Evolutionary conservation across 2,113 vertebrate species (phyloP), one percentile per base, ranked within the genome.

Genomic region (Suricata suricatta): DNA sequence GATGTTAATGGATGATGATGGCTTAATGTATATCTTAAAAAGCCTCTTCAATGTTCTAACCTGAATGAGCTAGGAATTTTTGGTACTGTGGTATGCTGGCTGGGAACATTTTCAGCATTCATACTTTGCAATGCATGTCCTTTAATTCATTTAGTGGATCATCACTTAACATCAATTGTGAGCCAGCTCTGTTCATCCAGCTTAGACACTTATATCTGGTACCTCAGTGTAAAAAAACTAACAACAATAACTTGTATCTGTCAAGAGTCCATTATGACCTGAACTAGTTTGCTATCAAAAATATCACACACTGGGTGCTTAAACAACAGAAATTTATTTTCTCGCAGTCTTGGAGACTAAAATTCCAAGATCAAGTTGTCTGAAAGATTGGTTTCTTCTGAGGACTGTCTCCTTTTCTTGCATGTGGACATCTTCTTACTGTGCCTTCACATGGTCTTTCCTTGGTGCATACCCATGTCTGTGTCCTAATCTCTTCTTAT

Each of bases 1-100:
- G 69, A 60, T n/a, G 29, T 93, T 96, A 96, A 97, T 96, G 95
- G 69, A 95, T 38, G 68, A 90, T 90, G 97, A 98, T 96, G 57
- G 44, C 19, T 88, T 79, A 92, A 90, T 77, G 60, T 85, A 71
- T 44, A 84, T 81, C 71, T 96, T 84, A 72, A 96, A 95, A 90
- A 50, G 41, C 66, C 19, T 19, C 83, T 84, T 95, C 64, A 87
- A 50, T 84, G 47, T 21, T 95, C 89, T 96, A 79, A 80, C n/a
- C 38, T 72, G 72, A 96, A 87, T 88, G 69, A 84, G 41, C 29
- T 38, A 10, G 41, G 15, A 82, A 84, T 92, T 91, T 96, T 50
- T 84, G 85, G 50, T 63, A 63, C 47, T 66, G 10, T 27, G 33
- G 10, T 66, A 11, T 64, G 63, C 89, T 66, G 35, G 47, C 41